Evolutionary conservation across 2,797 vertebrate species (phyloP), one percentile per base, ranked within the genome.

Genomic region (Ctenopoma multispine): DNA sequence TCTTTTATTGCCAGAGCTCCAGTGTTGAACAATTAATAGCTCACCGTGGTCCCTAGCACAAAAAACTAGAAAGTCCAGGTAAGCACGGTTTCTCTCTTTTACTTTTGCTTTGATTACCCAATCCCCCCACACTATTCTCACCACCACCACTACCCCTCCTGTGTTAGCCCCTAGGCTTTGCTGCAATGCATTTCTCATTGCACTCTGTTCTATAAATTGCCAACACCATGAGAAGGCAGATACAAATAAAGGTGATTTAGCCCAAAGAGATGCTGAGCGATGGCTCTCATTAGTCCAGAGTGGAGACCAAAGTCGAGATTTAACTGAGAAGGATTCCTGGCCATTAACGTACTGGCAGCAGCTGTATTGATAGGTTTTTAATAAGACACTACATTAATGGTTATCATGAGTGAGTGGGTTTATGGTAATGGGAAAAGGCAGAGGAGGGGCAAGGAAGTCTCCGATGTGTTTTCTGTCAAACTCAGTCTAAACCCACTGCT

Each of bases 241-340:
- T 93, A 94, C 94, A 95, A 95, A 95, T 94, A 95, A 95, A 94
- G 94, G 94, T 94, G 93, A 95, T 95, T 95, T 94, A 94, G 93
- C 92, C 91, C 91, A 94, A 95, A 95, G 92, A 94, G 94, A 93
- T 94, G 89, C 92, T 95, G 95, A 95, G 89, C 86, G 92, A 95
- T 95, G 92, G 91, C 87, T 90, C 93, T 95, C 95, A 95, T 95
- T 95, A 95, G 92, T 91, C 91, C 89, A 58, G 87, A 93, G 90
- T 93, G 92, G 93, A 94, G 92, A 93, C 92, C 89, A 93, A 93
- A 94, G 93, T 92, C 89, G 77, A 87, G 91, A 91, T 92, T 93
- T 94, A 94, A 95, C 93, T 87, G 93, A 94, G 93, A 95, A 92
- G 90, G 92, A 95, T 95, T 93, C 92, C 88, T 94, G 86, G 85